A percentile compares a stretch with the other conserved stretches of the same genome.
Evolutionary conservation across 92 coral and sea anemone genomes (phyloP).

Genomic region (Montipora capitata): DNA sequence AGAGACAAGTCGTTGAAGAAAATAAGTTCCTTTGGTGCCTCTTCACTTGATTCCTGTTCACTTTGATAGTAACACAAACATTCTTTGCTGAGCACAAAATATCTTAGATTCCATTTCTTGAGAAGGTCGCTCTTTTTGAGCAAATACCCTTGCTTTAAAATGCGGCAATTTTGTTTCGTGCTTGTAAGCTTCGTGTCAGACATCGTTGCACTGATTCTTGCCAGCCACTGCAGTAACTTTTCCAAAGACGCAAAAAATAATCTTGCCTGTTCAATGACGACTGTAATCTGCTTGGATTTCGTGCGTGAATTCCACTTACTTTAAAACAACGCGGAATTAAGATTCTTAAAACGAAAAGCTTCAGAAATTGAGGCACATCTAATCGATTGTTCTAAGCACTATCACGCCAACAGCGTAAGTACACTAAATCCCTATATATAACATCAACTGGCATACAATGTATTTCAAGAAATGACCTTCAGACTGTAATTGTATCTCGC

Average conservation of each 20-base stretch:
- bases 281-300: neutral
- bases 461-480: slow-evolving; percentile 14
- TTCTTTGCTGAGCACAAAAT: slow-evolving; percentile 89
- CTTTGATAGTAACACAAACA: slow-evolving; percentile 88
- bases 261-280: neutral
- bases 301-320: neutral
- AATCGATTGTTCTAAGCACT: neutral
- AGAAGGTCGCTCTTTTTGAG: slow-evolving; percentile 88
- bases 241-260: neutral
- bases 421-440: neutral
- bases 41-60: slow-evolving; percentile 68
- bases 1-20: slow-evolving; percentile 93
- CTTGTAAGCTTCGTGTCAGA: neutral
- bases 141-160: slow-evolving; percentile 81
- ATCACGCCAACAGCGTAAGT: neutral
- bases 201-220: neutral
- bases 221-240: neutral
- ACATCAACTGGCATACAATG: neutral
- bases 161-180: neutral
- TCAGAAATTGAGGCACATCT: neutral
- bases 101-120: slow-evolving; percentile 89
- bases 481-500: slow-evolving; percentile 10
- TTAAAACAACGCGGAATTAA: neutral
- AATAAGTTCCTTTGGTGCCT: slow-evolving; percentile 85
- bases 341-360: neutral